Base-by-base conservation (phyloP, 2,888 invertebrate genomes). In the Teleiodes luculella region DNA sequence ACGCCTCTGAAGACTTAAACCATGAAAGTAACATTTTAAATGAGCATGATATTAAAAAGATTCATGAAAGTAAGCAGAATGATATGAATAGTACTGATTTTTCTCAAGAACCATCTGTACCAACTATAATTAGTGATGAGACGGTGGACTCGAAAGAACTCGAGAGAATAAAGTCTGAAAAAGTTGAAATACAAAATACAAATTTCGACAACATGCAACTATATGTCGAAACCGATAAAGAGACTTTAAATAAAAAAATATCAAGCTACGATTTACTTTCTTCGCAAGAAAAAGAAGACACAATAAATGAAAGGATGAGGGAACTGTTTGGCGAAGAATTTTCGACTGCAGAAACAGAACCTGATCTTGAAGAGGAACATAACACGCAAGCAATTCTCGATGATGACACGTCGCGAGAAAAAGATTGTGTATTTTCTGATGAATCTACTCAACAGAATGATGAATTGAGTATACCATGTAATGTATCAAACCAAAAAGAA, bases 381-480 rank as follows among this genome's bases (percentile, higher is more conserved):
- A 28, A 43, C 28, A 43, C 43, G 20, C 43, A 28, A 43, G 43
- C 43, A n/a, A 43, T 43, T 43, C 28, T 43, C 2, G 55, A 46
- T 30, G 55, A 37, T 33, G 46, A 50, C 10, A 55, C 56, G 31
- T 20, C 33, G 7, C 41, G 41, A 53, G 20, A 28, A 43, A 43
- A 43, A 28, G 28, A 43, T 2, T 43, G 20, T 28, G 43, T 43
- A 6, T 43, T 43, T 43, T 28, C 43, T 5, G 28, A 28, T 43
- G 43, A 28, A 13, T 13, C 28, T 5, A 20, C 43, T 43, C 28
- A 43, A 13, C 1, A 20, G 1, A 5, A 43, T 43, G 14, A 43
- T 43, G 20, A 13, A 43, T 10, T 33, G 33, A 2, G 3, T 28
- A 13, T 13, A n/a, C n/a, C 4, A 11, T 43, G n/a, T 16, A 7